Evolutionary conservation across 2,113 vertebrate species (phyloP), one percentile per base, ranked within the genome.

Genomic region (Dipodomys stephensi): DNA sequence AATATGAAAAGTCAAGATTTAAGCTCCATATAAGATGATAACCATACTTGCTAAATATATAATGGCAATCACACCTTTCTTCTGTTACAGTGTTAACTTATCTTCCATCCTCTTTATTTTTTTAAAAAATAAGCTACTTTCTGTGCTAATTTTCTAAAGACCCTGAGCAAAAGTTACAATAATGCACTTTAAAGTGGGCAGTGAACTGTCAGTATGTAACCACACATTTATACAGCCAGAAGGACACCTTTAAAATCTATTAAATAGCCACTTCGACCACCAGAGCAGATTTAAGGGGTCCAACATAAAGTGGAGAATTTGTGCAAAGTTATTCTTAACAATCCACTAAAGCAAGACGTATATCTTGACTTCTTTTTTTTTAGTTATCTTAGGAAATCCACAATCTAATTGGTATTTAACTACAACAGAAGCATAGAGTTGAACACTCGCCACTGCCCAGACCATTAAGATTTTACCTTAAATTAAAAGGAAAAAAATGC

Each of bases 391-490:
- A 96, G 97, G 97, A 97, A 98, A 97, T 98, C 96, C 98, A 98
- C 97, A 97, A 97, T 98, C 97, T 98, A 98, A 98, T 98, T 98
- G 98, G 87, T 97, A 96, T 97, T 98, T 95, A 96, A 97, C 97
- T 97, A 98, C 96, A 97, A 98, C 98, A 98, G 98, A 98, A 98
- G 94, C 98, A 97, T 98, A 98, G 97, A 98, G 98, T 98, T 98
- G 98, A 99, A 99, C 99, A 99, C 98, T 99, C 99, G 99, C 98
- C 99, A 99, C 99, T 99, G 99, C 98, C 99, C 99, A 99, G 99
- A 98, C 98, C 98, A 98, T 98, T 98, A 98, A 98, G 98, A 98
- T 98, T 98, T 98, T 98, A 98, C 97, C 96, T 98, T 98, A 98
- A 98, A 98, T 98, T 97, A 96, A 97, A 96, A 95, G 95, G 2